Conservation (phyloP, 2,888 invertebrate genomes). For the Leptinotarsa tumamoca region DNA sequence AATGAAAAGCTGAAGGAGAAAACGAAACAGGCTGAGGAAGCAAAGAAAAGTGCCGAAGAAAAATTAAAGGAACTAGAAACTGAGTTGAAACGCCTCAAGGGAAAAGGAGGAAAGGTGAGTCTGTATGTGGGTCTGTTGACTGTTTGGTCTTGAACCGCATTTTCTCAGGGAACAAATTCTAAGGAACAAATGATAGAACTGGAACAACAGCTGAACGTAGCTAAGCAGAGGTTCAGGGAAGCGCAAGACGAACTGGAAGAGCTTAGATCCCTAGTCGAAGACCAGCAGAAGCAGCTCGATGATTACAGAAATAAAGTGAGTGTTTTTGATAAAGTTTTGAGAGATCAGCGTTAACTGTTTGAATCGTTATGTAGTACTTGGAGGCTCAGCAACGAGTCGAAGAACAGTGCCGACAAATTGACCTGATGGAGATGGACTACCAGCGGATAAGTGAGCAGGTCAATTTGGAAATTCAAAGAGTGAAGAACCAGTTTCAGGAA, state of each 20-base stretch:
- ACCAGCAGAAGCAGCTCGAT: constrained; percentile 76
- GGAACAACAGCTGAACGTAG: constrained; percentile 69
- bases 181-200: constrained; percentile 76
- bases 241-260: constrained; percentile 74
- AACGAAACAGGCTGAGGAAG: constrained; percentile 63
- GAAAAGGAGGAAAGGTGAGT: constrained; percentile 53
- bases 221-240: constrained; percentile 70
- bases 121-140: not conserved
- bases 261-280: constrained; percentile 71
- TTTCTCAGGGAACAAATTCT: constrained; percentile 46
- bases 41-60: constrained; percentile 72
- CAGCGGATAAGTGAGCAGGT: constrained; percentile 79
- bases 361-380: constrained; percentile 65
- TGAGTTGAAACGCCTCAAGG: constrained; percentile 64
- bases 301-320: constrained; percentile 77
- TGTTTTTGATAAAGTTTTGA: not conserved
- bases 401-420: constrained; percentile 77
- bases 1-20: constrained; percentile 67
- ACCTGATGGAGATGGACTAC: constrained; percentile 80
- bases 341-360: no score
- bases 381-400: constrained; percentile 79
- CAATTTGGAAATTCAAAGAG: constrained; percentile 76
- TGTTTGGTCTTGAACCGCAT: no score
- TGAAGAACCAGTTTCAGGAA: constrained; percentile 80
- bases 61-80: constrained; percentile 72